Percentiles rank a stretch among this genome's conserved stretches.
These are phyloP conservation scores for Iguana delicatissima DNA, from an alignment of 2,797 vertebrate genomes.

Conservation along the genomic window DNA sequence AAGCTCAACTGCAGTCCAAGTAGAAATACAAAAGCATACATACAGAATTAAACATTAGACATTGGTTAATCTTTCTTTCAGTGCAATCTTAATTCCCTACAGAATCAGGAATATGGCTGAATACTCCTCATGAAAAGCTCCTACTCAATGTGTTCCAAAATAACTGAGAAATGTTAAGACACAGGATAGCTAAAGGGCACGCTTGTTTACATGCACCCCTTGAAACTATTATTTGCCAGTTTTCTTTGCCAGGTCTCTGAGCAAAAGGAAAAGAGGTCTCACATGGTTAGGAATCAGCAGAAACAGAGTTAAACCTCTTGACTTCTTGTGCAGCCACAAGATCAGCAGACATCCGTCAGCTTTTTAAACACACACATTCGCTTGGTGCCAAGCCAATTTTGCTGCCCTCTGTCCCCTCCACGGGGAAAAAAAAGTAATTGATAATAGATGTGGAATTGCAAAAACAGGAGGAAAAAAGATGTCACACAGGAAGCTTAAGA, in stretches of 20 bases:
- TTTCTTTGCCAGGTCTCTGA: neutral
- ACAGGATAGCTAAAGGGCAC: neutral
- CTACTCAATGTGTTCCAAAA: neutral
- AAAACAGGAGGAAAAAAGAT: neutral
- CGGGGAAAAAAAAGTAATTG: neutral
- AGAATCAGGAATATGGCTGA: neutral
- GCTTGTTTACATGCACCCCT: neutral
- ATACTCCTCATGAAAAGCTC: neutral
- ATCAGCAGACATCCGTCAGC: neutral
- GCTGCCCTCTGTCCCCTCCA: neutral
- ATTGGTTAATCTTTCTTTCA: neutral
- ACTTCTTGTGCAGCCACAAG: neutral
- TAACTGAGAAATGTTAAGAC: neutral
- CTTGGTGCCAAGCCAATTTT: neutral
- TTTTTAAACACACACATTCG: neutral
- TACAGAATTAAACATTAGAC: neutral
- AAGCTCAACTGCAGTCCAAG: neutral
- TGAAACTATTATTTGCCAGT: neutral
- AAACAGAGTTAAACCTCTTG: neutral
- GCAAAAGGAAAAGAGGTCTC: neutral
- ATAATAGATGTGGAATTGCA: neutral
- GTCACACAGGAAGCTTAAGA: neutral
- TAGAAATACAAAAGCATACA: neutral
- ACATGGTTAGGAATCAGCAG: neutral
- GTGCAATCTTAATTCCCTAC: neutral